Conservation (phyloP, 2,113 vertebrate species). For the Poeciliopsis turrubarensis region DNA sequence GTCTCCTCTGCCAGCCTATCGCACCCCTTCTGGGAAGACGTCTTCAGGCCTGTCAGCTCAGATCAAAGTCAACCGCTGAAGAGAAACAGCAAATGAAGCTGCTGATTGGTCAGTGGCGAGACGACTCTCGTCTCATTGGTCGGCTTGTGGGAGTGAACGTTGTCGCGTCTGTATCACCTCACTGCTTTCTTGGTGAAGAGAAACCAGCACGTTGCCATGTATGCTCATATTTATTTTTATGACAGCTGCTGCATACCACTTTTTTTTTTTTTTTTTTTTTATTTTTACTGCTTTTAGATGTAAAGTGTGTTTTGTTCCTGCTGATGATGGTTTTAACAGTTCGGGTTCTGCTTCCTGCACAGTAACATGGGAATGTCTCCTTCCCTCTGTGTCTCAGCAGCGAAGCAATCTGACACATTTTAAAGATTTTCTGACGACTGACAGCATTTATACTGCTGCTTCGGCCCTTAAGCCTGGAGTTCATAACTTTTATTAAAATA, state of each 20-base stretch:
- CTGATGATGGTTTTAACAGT: conserved; percentile 13
- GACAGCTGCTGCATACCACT: conserved; percentile 7
- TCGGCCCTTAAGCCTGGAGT: too few species aligned
- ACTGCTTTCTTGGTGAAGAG: conserved; percentile 24
- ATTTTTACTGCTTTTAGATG: conserved; percentile 32
- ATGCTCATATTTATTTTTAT: conserved; percentile 57
- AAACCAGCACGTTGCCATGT: conserved; percentile 1
- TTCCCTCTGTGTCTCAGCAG: background rate
- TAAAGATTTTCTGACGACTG: background rate
- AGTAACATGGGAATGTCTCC: background rate
- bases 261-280: conserved; percentile 4
- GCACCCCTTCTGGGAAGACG: conserved; percentile 50
- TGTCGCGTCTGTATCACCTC: conserved; percentile 20
- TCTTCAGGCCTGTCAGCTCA: conserved; percentile 59
- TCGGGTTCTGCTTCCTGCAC: background rate
- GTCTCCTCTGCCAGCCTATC: conserved; percentile 40
- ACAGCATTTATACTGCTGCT: too few species aligned
- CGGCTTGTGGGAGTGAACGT: conserved; percentile 12
- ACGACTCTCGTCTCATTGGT: conserved; percentile 1
- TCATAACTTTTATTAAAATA: too few species aligned
- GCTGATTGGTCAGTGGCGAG: conserved; percentile 9
- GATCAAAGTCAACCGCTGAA: conserved; percentile 62
- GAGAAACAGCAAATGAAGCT: conserved; percentile 23
- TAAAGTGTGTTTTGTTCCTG: conserved; percentile 2
- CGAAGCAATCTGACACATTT: background rate